These are phyloP conservation scores for Rallus limicola DNA, from an alignment of 2,113 vertebrate genomes.

Conservation along the genomic window DNA sequence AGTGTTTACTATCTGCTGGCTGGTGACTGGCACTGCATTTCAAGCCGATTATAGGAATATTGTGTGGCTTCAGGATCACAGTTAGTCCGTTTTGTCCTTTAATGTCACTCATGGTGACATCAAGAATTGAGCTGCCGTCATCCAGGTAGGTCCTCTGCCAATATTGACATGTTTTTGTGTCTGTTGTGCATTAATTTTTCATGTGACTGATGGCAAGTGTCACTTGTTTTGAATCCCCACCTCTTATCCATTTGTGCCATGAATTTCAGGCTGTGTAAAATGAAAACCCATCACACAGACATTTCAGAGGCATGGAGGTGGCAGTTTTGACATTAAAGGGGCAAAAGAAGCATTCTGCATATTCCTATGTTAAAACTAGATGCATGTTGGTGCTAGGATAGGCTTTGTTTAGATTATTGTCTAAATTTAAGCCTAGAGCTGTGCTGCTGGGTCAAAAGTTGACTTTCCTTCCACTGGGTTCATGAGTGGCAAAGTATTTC, in stretches of 20 bases:
- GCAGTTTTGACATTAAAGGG: neutral
- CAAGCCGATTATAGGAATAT: neutral
- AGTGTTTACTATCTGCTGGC: neutral
- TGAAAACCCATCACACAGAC: neutral
- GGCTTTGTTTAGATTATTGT: neutral
- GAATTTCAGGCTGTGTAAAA: neutral
- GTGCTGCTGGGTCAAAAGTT: neutral
- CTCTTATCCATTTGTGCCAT: neutral
- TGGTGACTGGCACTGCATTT: neutral
- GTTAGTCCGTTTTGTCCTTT: neutral
- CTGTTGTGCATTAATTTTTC: neutral
- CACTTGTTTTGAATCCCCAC: neutral
- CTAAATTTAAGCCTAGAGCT: neutral
- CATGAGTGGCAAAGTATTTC: neutral
- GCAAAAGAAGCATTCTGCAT: neutral
- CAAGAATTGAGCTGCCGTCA: neutral
- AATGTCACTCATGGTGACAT: neutral
- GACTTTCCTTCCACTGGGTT: neutral
- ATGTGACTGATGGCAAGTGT: neutral
- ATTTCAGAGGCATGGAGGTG: neutral
- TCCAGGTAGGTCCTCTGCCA: neutral
- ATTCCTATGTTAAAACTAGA: neutral
- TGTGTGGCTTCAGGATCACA: neutral
- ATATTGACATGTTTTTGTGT: accelerated
- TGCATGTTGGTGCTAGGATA: neutral